phyloP scores from a whole-genome alignment of 2,888 invertebrate species.

The Cheilosia scutellata region DNA sequence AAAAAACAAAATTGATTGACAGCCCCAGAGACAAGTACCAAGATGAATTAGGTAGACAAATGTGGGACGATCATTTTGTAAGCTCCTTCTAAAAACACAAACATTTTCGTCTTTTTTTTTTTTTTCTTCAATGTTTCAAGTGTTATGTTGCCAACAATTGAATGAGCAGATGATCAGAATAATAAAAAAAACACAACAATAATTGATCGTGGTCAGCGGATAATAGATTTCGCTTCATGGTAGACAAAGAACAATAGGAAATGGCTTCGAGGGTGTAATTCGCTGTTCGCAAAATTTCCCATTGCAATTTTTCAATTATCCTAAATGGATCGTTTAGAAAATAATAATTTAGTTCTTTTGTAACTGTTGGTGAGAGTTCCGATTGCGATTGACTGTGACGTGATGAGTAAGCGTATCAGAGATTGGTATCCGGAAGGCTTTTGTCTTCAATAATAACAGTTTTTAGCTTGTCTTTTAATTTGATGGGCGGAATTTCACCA shows the following conservation, averaged over 20 bases:
- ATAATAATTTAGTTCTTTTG: conserved; percentile 45
- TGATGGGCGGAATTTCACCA: neutral
- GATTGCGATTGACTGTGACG: conserved; percentile 13
- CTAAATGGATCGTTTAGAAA: conserved; percentile 66
- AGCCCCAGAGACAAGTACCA: conserved; percentile 70
- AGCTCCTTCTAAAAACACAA: conserved; percentile 41
- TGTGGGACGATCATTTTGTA: conserved; percentile 71
- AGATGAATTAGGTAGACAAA: conserved; percentile 61
- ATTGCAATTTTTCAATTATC: conserved; percentile 72
- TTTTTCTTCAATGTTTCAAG: conserved; percentile 39
- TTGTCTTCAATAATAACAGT: conserved; percentile 2
- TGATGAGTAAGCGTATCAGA: neutral
- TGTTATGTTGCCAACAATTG: conserved; percentile 62
- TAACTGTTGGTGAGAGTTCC: conserved; percentile 22
- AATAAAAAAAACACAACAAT: conserved; percentile 12
- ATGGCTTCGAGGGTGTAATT: conserved; percentile 64
- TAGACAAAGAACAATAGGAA: conserved; percentile 37
- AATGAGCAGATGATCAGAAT: conserved; percentile 44
- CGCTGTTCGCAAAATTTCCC: conserved; percentile 54
- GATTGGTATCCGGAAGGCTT: neutral
- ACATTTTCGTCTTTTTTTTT: conserved; percentile 5
- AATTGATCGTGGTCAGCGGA: conserved; percentile 62
- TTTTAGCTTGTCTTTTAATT: neutral
- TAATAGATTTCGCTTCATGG: conserved; percentile 31
- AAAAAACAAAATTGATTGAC: conserved; percentile 63